Base-by-base conservation (phyloP, 2,113 vertebrate genomes). In the Halcyon malimbica region DNA sequence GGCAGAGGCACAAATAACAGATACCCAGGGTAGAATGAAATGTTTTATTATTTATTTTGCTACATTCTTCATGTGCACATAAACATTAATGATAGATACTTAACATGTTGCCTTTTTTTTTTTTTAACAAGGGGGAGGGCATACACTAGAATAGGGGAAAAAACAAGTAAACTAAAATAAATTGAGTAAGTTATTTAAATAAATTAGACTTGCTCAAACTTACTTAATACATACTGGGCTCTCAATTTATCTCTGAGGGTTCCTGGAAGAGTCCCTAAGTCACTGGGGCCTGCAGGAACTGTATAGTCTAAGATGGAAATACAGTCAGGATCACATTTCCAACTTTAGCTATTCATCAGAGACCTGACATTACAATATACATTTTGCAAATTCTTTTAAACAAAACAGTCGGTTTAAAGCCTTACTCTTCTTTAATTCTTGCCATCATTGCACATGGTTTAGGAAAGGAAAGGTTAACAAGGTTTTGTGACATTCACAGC, bases 131-230 rank as follows among this genome's bases (percentile, higher is more conserved):
- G 31, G 14, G 28, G 37, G 75, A 90, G 57, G 7, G 37, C 17
- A 35, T 50, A 41, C 23, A 15, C 50, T 54, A 83, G 71, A 83
- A 51, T 17, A 46, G 46, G 19, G 29, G 3, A 76, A 63, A 83
- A 75, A 31, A 1, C 9, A 87, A 54, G 23, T 63, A 25, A 44
- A 86, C 60, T 6, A 76, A 44, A 53, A 16, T 53, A 25, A 51
- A 51, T 73, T 62, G 46, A 70, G 42, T 74, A 54, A 80, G 31
- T 89, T 51, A 25, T 51, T 73, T 63, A 46, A 74, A 42, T 74
- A 56, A 81, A n/a, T 89, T 53, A 53, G 15, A 53, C 51, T 54
- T 74, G 11, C 37, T 89, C 76, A 93, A 94, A 92, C 65, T 90
- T 67, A 57, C 24, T 88, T 77, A 50, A 73, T 74, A 26, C 13